phyloP scores from a whole-genome alignment of 2,888 invertebrate species.

The Luffia ferchaultella region DNA sequence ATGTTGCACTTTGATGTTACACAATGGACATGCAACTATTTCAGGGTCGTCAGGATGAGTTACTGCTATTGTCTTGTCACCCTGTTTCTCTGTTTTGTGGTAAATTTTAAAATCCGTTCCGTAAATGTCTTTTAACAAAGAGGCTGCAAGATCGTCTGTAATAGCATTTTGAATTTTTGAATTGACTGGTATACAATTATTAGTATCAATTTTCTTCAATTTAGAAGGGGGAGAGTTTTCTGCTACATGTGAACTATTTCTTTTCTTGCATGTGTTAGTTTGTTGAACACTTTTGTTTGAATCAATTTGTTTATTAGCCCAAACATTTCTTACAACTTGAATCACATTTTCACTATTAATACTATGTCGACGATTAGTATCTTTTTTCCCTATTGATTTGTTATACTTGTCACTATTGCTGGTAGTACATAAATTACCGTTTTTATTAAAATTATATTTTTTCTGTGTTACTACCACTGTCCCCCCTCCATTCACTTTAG shows the following conservation, averaged over 20 bases:
- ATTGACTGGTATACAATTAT: constrained; percentile 16
- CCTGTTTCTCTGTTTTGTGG: constrained; percentile 22
- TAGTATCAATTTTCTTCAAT: constrained; percentile 41
- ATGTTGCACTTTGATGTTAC: constrained; percentile 33
- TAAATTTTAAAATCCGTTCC: constrained; percentile 38
- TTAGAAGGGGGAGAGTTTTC: constrained; percentile 32
- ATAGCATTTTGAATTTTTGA: constrained; percentile 31
- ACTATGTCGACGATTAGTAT: neutral
- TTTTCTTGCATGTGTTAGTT: neutral
- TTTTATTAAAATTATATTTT: constrained; percentile 14
- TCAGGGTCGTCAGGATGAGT: constrained; percentile 17
- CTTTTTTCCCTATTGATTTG: neutral
- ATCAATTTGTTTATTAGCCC: constrained; percentile 27
- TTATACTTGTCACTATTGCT: constrained; percentile 20
- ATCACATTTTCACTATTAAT: constrained; percentile 1
- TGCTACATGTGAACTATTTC: neutral
- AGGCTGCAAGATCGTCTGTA: constrained; percentile 17
- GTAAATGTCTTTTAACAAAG: constrained; percentile 44
- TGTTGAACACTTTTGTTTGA: neutral
- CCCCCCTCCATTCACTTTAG: constrained; percentile 22
- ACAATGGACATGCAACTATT: constrained; percentile 56
- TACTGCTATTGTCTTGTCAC: constrained; percentile 30
- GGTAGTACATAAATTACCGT: constrained; percentile 18
- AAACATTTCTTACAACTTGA: constrained; percentile 11
- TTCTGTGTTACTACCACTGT: constrained; percentile 25